A percentile compares a stretch with the other conserved stretches of the same genome.
Evolutionary conservation across 2,797 vertebrate species (phyloP).

Genomic region (Danio albolineatus): DNA sequence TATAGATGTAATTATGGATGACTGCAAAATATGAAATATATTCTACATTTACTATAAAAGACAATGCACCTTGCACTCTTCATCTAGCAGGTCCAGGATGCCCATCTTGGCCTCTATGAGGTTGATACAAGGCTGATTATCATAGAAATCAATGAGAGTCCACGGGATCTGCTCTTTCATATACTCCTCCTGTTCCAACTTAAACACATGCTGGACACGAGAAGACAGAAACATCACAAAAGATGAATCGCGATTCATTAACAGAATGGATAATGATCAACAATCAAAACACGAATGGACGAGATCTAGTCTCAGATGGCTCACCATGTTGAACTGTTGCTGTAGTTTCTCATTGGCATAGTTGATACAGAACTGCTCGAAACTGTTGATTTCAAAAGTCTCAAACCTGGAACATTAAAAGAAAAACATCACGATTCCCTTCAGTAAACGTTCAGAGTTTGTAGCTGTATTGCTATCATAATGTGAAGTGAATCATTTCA

Average conservation of each 20-base stretch:
- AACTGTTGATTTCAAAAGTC: conserved; percentile 99
- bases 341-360: conserved; percentile 99
- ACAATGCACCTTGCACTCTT: conserved; percentile 90
- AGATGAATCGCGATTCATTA: neutral
- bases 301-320: conserved; percentile 52
- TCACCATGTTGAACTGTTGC: conserved; percentile 99
- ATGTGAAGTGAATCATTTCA: too few relatives aligned
- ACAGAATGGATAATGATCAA: neutral
- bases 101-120: conserved; percentile 98
- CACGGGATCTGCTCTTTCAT: conserved; percentile 99
- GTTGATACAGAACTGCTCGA: conserved; percentile 99
- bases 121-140: conserved; percentile 99
- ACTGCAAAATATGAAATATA: too few relatives aligned
- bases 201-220: conserved; percentile 91
- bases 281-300: neutral
- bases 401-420: conserved; percentile 86
- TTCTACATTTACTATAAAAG: neutral
- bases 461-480: too few relatives aligned
- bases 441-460: neutral
- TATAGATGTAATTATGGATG: too few relatives aligned
- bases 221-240: neutral
- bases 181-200: conserved; percentile 98
- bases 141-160: conserved; percentile 99
- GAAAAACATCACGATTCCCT: conserved; percentile 4
- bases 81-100: conserved; percentile 93